Percentiles rank a stretch among this genome's conserved stretches.
Conservation (phyloP, 2,888 invertebrate genomes). For the Scrobipalpa costella region DNA sequence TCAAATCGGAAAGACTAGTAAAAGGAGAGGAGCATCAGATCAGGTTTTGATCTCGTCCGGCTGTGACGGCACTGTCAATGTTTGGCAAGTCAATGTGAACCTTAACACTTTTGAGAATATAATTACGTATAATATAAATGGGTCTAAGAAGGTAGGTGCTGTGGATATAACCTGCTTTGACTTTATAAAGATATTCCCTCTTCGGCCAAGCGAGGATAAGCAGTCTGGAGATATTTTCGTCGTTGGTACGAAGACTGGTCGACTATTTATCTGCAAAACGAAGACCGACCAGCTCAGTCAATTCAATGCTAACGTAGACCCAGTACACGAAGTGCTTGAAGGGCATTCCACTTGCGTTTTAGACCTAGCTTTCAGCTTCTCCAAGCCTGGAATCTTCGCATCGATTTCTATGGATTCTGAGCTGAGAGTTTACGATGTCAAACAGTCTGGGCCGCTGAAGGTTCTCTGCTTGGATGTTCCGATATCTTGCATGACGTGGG, state of each 20-base stretch:
- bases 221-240: constrained; percentile 59
- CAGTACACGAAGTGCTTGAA: constrained; percentile 55
- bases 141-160: constrained; percentile 45
- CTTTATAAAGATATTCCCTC: constrained; percentile 56
- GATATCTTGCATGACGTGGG: constrained; percentile 59
- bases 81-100: constrained; percentile 65
- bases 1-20: constrained; percentile 58
- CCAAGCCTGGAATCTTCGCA: constrained; percentile 58
- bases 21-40: constrained; percentile 61
- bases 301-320: constrained; percentile 50
- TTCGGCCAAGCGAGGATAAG: constrained; percentile 55
- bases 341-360: constrained; percentile 59
- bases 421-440: constrained; percentile 60
- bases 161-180: constrained; percentile 68
- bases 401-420: constrained; percentile 68
- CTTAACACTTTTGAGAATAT: constrained; percentile 59
- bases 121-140: constrained; percentile 54
- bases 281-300: constrained; percentile 39
- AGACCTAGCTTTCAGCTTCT: constrained; percentile 57
- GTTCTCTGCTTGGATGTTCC: constrained; percentile 57
- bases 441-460: constrained; percentile 59
- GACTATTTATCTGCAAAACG: constrained; percentile 55
- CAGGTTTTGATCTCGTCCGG: constrained; percentile 55
- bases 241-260: constrained; percentile 54
- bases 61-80: constrained; percentile 58